Evolutionary conservation across 2,797 vertebrate species (phyloP), one percentile per base, ranked within the genome.

Genomic region (Phoebastria nigripes): DNA sequence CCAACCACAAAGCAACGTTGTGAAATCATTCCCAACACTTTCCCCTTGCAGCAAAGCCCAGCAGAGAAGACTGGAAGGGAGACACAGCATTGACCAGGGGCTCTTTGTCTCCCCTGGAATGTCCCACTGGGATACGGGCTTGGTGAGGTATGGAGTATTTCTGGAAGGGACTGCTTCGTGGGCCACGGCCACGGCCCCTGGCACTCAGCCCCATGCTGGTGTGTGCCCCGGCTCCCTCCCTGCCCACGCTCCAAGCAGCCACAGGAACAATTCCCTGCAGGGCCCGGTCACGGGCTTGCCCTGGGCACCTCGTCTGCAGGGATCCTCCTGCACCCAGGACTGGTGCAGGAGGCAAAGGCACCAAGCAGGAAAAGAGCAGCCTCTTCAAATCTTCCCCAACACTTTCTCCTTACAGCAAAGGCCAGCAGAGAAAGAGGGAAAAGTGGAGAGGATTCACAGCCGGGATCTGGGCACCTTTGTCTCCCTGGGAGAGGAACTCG

Each of bases 251-350:
- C 29, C 11, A 26, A 12, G 0, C 3, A 46, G 7, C 18, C 33
- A 8, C 63, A 41, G 25, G 6, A 52, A 35, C 5, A 55, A 6
- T 3, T 33, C 18, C 25, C 46, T 22, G 12, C 16, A 51, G 10
- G 16, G 12, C 25, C 20, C 1, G 1, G 3, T 12, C 12, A 31
- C 0, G 0, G 14, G 0, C 8, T 37, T 61, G 42, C 15, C 4
- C 42, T 42, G 42, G 42, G 42, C 42, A 42, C 42, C 37, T 37
- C 37, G 37, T 37, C 37, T 37, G 37, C 37, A 37, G 37, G 37
- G 37, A 37, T 37, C 37, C 37, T 37, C 37, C 37, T 37, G 26
- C 8, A 13, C 3, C 8, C 4, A 1, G 21, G 8, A 12, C 14
- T 9, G 37, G 3, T 7, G 6, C 3, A 5, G 9, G 8, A 51